phyloP scores from a whole-genome alignment of 2,797 vertebrate species.

The Lagodon rhomboides region DNA sequence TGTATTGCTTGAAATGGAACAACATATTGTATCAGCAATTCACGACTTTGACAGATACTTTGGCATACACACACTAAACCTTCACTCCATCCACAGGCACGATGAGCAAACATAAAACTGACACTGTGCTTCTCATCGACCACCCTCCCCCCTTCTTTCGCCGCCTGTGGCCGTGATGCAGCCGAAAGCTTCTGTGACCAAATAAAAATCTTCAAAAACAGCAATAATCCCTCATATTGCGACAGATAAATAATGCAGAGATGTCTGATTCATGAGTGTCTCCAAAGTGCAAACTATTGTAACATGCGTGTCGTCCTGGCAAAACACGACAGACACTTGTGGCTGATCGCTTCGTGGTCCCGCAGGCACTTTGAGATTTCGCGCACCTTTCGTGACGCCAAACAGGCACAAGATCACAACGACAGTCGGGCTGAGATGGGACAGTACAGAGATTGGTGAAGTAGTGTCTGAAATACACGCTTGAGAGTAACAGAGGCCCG shows the following conservation, averaged over 20 bases:
- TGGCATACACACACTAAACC: constrained; percentile 48
- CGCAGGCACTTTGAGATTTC: constrained; percentile 71
- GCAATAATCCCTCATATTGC: constrained; percentile 52
- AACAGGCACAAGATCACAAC: constrained; percentile 59
- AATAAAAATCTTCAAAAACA: constrained; percentile 48
- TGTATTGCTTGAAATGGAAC: constrained; percentile 74
- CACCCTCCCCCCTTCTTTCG: constrained; percentile 28
- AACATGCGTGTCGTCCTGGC: constrained; percentile 40
- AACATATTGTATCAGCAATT: constrained; percentile 57
- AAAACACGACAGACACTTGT: constrained; percentile 45
- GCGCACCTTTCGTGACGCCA: constrained; percentile 48
- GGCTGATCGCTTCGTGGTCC: constrained; percentile 54
- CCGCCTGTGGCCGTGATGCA: constrained; percentile 19
- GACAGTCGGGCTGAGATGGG: constrained; percentile 46
- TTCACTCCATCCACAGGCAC: constrained; percentile 69
- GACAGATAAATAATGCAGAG: constrained; percentile 67
- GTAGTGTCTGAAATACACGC: constrained; percentile 24
- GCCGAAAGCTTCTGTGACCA: constrained; percentile 22
- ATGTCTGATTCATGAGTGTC: constrained; percentile 54
- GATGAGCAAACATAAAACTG: constrained; percentile 54
- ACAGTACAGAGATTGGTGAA: constrained; percentile 15
- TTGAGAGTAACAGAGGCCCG: constrained; percentile 57
- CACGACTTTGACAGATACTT: constrained; percentile 49
- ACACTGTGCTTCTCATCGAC: constrained; percentile 46
- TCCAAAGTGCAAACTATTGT: constrained; percentile 70